phyloP scores from a whole-genome alignment of 2,113 vertebrate species.

The Asarcornis scutulata region DNA sequence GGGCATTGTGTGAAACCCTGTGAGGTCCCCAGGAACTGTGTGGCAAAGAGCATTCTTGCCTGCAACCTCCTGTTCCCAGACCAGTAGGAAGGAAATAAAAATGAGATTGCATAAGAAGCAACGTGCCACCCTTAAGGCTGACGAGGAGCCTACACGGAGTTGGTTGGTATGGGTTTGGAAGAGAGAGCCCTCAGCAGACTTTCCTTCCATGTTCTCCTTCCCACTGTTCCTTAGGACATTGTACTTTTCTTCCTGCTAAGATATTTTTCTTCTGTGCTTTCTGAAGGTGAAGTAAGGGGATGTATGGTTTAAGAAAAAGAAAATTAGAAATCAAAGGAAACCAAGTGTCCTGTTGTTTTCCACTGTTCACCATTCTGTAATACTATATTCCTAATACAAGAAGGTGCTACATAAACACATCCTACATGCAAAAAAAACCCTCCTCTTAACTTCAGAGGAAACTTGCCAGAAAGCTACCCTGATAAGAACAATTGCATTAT shows the following conservation, averaged over 20 bases:
- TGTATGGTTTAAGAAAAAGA: not conserved
- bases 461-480: not conserved
- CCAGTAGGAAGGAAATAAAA: not conserved
- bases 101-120: not conserved
- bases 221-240: not conserved
- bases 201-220: not conserved
- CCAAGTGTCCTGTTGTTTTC: not conserved
- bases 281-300: not conserved
- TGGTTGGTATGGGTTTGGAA: not conserved
- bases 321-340: not conserved
- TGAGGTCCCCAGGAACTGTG: not conserved
- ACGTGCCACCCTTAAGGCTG: accelerated
- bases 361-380: not conserved
- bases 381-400: not conserved
- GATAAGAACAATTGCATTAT: constrained; percentile 28
- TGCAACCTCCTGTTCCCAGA: not conserved
- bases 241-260: not conserved
- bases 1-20: not conserved
- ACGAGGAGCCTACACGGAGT: not conserved
- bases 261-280: not conserved
- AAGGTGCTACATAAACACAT: not conserved
- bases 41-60: not conserved
- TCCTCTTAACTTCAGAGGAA: constrained; percentile 9
- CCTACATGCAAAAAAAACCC: not conserved
- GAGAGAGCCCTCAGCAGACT: not conserved